Evolutionary conservation across 2,888 invertebrate genomes (phyloP).

Genomic region (Sceliomorpha sp.): DNA sequence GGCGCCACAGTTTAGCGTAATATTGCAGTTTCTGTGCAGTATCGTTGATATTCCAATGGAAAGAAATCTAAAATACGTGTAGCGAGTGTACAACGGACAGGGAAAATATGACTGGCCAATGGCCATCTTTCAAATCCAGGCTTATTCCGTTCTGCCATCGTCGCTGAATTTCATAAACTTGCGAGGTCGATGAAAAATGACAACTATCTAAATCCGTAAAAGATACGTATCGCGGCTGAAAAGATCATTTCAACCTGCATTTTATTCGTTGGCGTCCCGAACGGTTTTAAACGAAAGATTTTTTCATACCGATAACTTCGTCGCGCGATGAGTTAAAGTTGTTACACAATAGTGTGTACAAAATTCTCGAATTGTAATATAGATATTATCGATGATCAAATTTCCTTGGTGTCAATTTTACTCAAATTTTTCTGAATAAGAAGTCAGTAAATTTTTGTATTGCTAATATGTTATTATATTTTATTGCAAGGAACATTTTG

Average conservation of each 20-base stretch:
- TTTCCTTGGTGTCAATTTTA: no score
- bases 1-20: conserved; percentile 72
- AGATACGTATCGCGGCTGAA: conserved; percentile 7
- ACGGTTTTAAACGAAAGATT: no score
- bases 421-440: no score
- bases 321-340: no score
- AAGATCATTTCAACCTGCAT: conserved; percentile 4
- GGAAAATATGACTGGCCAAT: conserved; percentile 55
- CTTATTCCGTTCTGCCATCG: conserved; percentile 35
- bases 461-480: no score
- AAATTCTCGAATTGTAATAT: no score
- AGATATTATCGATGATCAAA: no score
- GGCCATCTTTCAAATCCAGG: conserved; percentile 61
- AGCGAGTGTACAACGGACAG: conserved; percentile 17
- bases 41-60: conserved; percentile 67
- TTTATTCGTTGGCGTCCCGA: no score
- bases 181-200: conserved; percentile 41
- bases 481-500: no score
- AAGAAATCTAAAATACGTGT: conserved; percentile 20
- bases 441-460: no score
- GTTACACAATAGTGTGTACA: no score
- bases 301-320: no score
- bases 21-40: conserved; percentile 76
- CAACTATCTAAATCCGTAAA: conserved; percentile 35
- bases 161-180: conserved; percentile 48